Percentiles rank a stretch among this genome's conserved stretches.
Evolutionary conservation across 2,113 vertebrate genomes (phyloP).

Genomic region (Puntigrus tetrazona): DNA sequence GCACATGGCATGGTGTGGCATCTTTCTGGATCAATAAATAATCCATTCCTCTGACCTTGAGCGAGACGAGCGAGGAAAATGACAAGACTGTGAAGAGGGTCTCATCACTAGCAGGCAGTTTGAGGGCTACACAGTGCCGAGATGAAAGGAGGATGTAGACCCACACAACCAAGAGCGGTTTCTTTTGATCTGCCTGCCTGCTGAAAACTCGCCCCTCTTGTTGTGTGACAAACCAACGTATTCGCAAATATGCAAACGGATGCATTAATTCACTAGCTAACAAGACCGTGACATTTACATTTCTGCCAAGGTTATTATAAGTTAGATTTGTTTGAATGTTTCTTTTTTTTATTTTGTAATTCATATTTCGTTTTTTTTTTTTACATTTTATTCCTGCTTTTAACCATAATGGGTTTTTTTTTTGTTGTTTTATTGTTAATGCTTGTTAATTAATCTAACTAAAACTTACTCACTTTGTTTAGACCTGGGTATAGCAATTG

Average conservation of each 20-base stretch:
- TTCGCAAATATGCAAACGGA: neutral
- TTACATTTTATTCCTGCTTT: no score
- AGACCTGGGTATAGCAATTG: no score
- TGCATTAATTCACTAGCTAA: neutral
- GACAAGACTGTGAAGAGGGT: constrained; percentile 39
- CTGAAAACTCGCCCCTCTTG: neutral
- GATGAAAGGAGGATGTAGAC: constrained; percentile 42
- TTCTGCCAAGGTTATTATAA: neutral
- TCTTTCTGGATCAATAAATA: constrained; percentile 59
- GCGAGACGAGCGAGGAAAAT: constrained; percentile 53
- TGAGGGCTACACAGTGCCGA: constrained; percentile 32
- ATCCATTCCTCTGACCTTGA: constrained; percentile 56
- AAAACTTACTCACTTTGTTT: no score
- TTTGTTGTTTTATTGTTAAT: no score
- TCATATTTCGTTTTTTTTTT: no score
- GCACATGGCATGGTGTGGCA: constrained; percentile 29
- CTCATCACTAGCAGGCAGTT: constrained; percentile 19
- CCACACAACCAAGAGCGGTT: neutral
- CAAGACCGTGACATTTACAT: neutral
- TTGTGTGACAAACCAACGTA: constrained; percentile 5
- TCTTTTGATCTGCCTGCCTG: constrained; percentile 39
- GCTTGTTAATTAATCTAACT: no score
- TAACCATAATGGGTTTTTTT: no score
- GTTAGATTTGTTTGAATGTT: neutral
- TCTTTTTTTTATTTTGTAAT: no score